phyloP scores from a whole-genome alignment of 2,113 vertebrate species.

The Peromyscus californicus region DNA sequence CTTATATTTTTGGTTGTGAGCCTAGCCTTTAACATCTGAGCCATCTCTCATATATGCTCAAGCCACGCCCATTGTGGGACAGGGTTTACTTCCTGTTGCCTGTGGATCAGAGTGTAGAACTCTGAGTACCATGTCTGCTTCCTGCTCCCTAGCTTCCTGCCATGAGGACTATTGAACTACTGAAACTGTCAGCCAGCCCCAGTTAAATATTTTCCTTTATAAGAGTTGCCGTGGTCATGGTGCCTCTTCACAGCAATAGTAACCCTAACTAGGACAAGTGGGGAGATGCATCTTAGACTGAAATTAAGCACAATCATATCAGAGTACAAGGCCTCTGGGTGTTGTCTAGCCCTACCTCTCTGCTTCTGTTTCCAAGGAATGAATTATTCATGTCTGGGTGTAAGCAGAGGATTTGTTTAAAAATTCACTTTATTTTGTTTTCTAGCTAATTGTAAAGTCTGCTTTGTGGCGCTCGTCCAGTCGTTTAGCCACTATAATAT shows the following conservation, averaged over 20 bases:
- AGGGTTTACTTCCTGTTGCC: neutral
- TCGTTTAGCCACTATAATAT: constrained; percentile 97
- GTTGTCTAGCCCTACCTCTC: neutral
- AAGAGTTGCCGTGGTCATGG: neutral
- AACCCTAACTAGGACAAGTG: neutral
- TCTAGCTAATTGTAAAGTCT: constrained; percentile 95
- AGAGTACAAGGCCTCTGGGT: neutral
- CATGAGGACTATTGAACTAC: neutral
- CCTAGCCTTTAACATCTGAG: too few species aligned
- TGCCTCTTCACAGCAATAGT: neutral
- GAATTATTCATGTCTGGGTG: neutral
- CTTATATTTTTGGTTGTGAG: too few species aligned
- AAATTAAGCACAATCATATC: neutral
- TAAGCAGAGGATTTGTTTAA: neutral
- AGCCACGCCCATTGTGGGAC: neutral
- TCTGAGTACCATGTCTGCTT: neutral
- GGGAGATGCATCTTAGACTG: neutral
- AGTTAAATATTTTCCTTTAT: neutral
- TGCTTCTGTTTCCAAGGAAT: neutral
- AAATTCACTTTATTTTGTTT: constrained; percentile 30
- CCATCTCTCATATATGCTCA: neutral
- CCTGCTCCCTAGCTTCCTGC: neutral
- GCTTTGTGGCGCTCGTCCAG: constrained; percentile 94
- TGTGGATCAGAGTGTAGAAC: neutral
- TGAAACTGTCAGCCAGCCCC: neutral